These are phyloP conservation scores for Myzus persicae DNA, from an alignment of 1,140 invertebrate species.

Conservation along the genomic window DNA sequence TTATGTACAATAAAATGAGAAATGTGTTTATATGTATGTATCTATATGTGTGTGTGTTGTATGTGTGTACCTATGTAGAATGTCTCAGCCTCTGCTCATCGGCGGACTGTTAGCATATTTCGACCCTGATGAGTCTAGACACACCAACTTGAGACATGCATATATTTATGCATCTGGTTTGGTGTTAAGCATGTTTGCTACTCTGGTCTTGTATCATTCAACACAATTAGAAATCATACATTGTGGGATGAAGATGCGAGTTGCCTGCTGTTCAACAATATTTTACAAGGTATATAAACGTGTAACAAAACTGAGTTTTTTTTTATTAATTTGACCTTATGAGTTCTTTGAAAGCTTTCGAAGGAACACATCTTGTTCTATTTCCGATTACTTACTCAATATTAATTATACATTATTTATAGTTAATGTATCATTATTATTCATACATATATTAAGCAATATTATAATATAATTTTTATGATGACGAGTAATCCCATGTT, in stretches of 20 bases:
- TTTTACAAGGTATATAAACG: constrained; percentile 76
- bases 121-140: constrained; percentile 65
- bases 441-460: neutral
- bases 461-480: neutral
- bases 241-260: constrained; percentile 80
- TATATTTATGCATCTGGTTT: constrained; percentile 74
- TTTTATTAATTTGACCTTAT: neutral
- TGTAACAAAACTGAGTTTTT: neutral
- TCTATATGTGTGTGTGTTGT: neutral
- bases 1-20: neutral
- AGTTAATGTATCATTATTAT: neutral
- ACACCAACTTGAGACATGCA: constrained; percentile 66
- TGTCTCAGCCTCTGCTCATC: constrained; percentile 75
- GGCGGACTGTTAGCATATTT: constrained; percentile 78
- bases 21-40: constrained; percentile 15
- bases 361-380: constrained; percentile 7
- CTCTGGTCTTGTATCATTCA: constrained; percentile 78
- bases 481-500: neutral
- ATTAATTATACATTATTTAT: neutral
- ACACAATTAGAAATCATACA: constrained; percentile 79
- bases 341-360: neutral
- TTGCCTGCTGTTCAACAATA: constrained; percentile 80
- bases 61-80: constrained; percentile 66
- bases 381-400: neutral
- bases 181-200: constrained; percentile 74